phyloP scores from a whole-genome alignment of 2,797 vertebrate species.

The Pempheris klunzingeri region DNA sequence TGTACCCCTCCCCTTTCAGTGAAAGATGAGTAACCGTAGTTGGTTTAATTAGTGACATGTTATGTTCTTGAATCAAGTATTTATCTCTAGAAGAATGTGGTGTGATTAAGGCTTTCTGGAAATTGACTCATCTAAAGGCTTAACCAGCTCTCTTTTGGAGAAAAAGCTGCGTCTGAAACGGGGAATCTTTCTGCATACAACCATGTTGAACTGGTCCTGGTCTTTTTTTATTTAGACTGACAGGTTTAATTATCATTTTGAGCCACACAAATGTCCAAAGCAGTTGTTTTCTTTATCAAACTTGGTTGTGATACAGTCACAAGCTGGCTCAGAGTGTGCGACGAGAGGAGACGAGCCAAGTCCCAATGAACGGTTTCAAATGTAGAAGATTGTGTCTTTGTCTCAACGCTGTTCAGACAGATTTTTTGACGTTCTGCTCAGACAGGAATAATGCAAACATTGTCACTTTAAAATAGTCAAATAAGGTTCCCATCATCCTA shows the following conservation, averaged over 20 bases:
- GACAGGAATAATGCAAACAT: neutral
- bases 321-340: neutral
- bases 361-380: too few species aligned
- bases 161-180: neutral
- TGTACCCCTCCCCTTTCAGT: conserved; percentile 11
- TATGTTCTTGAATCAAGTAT: conserved; percentile 1
- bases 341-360: too few species aligned
- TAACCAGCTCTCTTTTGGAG: neutral
- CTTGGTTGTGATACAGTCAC: neutral
- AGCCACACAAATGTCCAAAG: neutral
- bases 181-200: neutral
- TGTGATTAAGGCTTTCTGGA: conserved; percentile 6
- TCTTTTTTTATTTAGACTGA: neutral
- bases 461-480: neutral
- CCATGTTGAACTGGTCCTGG: neutral
- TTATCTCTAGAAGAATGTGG: neutral
- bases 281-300: neutral
- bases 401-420: neutral
- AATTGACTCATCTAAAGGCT: neutral
- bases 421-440: neutral
- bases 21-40: conserved; percentile 1
- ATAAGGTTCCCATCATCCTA: neutral
- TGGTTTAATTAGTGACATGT: neutral
- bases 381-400: neutral
- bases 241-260: neutral